Evolutionary conservation across 2,888 invertebrate species (phyloP), one percentile per base, ranked within the genome.

Genomic region (Pristionchus mayeri): DNA sequence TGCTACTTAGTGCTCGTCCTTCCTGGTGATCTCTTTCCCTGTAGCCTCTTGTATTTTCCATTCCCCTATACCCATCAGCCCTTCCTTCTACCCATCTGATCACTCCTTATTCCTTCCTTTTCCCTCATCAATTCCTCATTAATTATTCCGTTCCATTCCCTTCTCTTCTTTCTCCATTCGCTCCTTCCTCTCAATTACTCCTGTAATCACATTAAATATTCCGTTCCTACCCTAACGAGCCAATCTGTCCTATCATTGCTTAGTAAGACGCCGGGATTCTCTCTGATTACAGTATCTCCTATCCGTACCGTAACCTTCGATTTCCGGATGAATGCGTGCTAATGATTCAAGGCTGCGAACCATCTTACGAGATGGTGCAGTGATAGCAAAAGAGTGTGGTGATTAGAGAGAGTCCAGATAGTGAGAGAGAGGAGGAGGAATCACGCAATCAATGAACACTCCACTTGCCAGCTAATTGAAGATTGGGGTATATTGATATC

Each of bases 201-300:
- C 40, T 40, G 40, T 71, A 71, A 71, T 71, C n/a, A 24, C 71
- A 71, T 71, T 71, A 71, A n/a, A 40, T 4, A 71, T 71, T 71
- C 54, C 54, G n/a, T 54, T 54, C 71, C 71, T 44, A 24, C 71
- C 44, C 40, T 40, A 71, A 71, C 71, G 71, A 71, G 4, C 71
- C 71, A 71, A 71, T 71, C 71, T 71, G 71, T 71, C 40, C 40
- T 71, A 71, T 44, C 71, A 71, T 71, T 71, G 40, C 71, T 40
- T 44, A 40, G 40, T 71, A 40, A n/a, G n/a, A n/a, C n/a, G n/a
- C n/a, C n/a, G 21, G n/a, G 16, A 44, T 24, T 9, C n/a, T 71
- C 71, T 71, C 40, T 40, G n/a, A 37, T 71, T 71, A 44, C 63
- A 18, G 34, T 63, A 75, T 75, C 75, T 40, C 2, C 24, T 24